Conservation (phyloP, 2,888 invertebrate genomes). For the Vannuccia rotundouncinata region DNA sequence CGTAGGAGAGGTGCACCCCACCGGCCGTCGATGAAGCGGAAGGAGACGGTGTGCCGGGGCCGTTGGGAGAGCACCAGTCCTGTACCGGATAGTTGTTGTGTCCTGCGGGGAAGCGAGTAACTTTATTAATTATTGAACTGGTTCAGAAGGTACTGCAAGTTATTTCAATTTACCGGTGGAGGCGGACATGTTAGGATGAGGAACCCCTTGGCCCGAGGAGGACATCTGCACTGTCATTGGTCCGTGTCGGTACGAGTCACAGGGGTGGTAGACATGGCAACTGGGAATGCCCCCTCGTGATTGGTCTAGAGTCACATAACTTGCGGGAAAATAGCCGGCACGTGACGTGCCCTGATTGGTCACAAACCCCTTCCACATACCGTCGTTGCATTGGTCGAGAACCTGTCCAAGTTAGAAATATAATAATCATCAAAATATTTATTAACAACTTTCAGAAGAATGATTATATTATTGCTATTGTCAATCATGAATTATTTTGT, state of each 20-base stretch:
- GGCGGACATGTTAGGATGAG: background rate
- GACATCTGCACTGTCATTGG: background rate
- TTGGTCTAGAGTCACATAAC: background rate
- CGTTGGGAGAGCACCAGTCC: background rate
- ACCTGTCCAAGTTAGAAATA: no score
- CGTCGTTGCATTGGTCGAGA: slow-evolving; percentile 53
- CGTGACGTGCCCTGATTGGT: slow-evolving; percentile 53
- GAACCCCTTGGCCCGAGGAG: background rate
- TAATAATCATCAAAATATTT: no score
- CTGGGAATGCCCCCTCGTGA: background rate
- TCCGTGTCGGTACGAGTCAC: background rate
- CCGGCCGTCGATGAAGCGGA: background rate
- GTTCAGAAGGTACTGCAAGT: no score
- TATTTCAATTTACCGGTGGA: background rate
- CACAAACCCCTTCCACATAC: slow-evolving; percentile 55
- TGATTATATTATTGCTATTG: no score
- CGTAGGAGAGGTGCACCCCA: background rate
- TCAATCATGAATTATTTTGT: no score
- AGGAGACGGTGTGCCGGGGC: background rate
- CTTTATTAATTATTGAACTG: no score
- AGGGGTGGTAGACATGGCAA: background rate
- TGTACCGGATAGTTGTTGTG: background rate
- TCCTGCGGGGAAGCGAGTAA: background rate
- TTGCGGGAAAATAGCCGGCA: slow-evolving; percentile 55
- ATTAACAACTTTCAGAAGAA: no score